Evolutionary conservation across 2,113 vertebrate species (phyloP).

Genomic region (Equus quagga): DNA sequence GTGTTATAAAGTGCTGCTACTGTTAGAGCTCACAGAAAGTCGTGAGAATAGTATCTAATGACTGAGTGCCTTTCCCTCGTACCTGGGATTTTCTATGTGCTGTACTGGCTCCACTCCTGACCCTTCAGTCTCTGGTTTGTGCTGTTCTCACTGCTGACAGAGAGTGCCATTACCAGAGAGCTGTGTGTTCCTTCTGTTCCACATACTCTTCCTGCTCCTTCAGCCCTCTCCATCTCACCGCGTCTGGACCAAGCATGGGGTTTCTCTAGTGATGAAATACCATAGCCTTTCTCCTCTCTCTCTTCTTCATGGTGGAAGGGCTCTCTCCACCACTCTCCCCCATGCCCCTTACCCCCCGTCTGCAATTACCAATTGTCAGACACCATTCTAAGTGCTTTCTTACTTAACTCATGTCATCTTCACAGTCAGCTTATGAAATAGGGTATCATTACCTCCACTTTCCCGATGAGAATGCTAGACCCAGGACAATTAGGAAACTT

Average conservation of each 20-base stretch:
- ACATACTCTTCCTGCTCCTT: neutral
- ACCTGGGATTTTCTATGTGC: neutral
- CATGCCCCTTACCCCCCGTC: too few species aligned
- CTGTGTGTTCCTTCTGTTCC: neutral
- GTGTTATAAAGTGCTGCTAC: neutral
- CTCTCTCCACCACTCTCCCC: neutral
- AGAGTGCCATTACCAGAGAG: neutral
- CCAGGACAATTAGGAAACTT: neutral
- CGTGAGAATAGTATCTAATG: neutral
- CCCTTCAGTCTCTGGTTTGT: neutral
- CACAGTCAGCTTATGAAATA: neutral
- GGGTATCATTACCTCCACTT: neutral
- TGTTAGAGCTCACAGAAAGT: constrained; percentile 32
- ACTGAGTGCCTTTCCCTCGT: neutral
- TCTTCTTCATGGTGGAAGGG: neutral
- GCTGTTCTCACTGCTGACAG: too few species aligned
- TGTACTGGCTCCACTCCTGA: neutral
- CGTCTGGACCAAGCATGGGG: neutral
- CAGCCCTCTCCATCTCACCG: neutral
- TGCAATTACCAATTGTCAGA: neutral
- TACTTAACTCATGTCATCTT: neutral
- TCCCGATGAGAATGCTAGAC: neutral
- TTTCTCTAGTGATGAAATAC: neutral
- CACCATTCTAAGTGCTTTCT: neutral
- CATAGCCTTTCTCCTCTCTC: neutral